Evolutionary conservation across 2,113 vertebrate species (phyloP).

Genomic region (Rhinogobius similis): DNA sequence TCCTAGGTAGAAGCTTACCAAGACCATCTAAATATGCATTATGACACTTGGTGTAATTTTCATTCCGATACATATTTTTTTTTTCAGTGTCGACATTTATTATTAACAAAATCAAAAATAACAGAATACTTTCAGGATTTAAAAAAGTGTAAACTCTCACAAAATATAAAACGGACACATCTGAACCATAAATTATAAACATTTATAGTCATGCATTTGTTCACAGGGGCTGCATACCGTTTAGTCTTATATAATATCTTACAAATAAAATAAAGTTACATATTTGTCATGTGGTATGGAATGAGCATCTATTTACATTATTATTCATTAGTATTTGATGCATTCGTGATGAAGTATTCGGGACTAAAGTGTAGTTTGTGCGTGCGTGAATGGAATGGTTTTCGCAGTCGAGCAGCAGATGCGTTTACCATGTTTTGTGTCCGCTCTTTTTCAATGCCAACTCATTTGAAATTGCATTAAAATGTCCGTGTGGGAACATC

Average conservation of each 20-base stretch:
- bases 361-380: constrained; percentile 61
- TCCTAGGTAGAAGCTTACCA: constrained; percentile 47
- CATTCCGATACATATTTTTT: constrained; percentile 38
- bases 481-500: neutral
- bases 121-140: constrained; percentile 70
- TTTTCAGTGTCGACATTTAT: constrained; percentile 68
- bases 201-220: constrained; percentile 77
- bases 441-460: neutral
- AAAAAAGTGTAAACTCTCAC: constrained; percentile 81
- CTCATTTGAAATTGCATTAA: neutral
- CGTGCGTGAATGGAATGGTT: constrained; percentile 55
- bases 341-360: constrained; percentile 63
- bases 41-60: constrained; percentile 57
- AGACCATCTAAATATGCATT: constrained; percentile 54
- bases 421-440: constrained; percentile 35
- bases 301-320: constrained; percentile 78
- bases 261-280: constrained; percentile 78
- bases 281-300: constrained; percentile 72
- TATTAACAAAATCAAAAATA: constrained; percentile 60
- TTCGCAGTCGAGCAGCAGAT: constrained; percentile 62
- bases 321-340: constrained; percentile 71
- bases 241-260: constrained; percentile 74
- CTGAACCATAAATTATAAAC: constrained; percentile 75
- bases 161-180: constrained; percentile 80
- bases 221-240: constrained; percentile 76